Base-by-base conservation (phyloP, 2,797 vertebrate species). In the Takifugu rubripes region DNA sequence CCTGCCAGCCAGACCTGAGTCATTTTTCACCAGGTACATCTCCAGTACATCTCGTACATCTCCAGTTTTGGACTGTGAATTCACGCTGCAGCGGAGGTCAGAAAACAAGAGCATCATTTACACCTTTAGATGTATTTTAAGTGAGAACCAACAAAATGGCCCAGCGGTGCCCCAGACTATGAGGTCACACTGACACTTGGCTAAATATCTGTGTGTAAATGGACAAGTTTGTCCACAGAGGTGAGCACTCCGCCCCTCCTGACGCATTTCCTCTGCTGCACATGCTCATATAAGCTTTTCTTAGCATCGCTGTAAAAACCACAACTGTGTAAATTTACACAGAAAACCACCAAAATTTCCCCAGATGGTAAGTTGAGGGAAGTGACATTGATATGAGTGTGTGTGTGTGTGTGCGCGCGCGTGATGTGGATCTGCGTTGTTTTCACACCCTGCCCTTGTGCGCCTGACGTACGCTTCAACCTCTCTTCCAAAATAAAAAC, bases 271-370 rank as follows among this genome's bases (percentile, higher is more conserved):
- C 73, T 55, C 59, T 44, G 12, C 65, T 70, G 69, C 43, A 55
- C 66, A 54, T 59, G 59, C 44, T 64, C 14, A 0, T 50, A 42
- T 54, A 47, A 55, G 66, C 66, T 75, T 78, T 81, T 79, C 57
- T 77, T 75, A 82, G 82, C 54, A 50, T 27, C 55, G 21, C 57
- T 64, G 60, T 45, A 52, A 64, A 77, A 84, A 49, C 65, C 81
- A 54, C 76, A 77, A 77, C 69, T 86, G 67, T 79, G 76, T 64
- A 84, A 80, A 83, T 86, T 74, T 84, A 61, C 76, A 59, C 64
- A 71, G 62, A 75, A 77, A 84, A 66, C 65, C 75, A 75, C 77
- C 61, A 64, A 52, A 75, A 80, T 54, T 71, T 73, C 79, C 68
- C 71, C 61, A 72, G 52, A 72, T 49, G 67, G 59, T 40, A 45